Base-by-base conservation (phyloP, 1,140 invertebrate species). In the Sitobion miscanthi region DNA sequence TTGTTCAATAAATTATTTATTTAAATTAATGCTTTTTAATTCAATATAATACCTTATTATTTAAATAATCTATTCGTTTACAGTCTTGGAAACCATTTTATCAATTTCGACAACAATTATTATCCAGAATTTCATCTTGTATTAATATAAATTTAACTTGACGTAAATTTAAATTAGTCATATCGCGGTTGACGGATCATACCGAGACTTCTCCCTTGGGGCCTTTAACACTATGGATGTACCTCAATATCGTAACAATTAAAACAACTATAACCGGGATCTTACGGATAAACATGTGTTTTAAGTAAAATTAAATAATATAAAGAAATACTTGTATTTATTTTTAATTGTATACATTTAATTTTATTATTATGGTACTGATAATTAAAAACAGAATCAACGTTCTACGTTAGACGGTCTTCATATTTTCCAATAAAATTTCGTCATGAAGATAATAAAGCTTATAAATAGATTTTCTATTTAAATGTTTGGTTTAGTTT, bases 121-220 rank as follows among this genome's bases (percentile, higher is more conserved):
- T 90, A 69, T 25, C 30, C 6, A 20, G 42, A 45, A n/a, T 14
- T 69, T 47, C 42, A 69, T 30, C 25, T 2, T 9, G 54, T 35
- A 30, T 25, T 69, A 69, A 90, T 69, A 42, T 45, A 69, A 69
- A 90, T 90, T 83, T 93, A 14, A 93, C 49, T 38, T 25, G 82
- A 57, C 20, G 49, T 52, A 83, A 83, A 92, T 92, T 92, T 57
- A 93, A 93, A 93, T 93, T 93, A 93, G 47, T 93, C 35, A 57
- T 85, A 52, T 86, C 52, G 47, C 82, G 82, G 91, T 93, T 54
- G 82, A 93, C 82, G 49, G 91, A 86, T 57, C 49, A 54, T 86
- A 57, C 21, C 7, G 8, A 45, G 49, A 54, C 49, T 38, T 42
- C n/a, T 45, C n/a, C 49, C 82, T 23, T 25, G 49, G 38, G 91